Percentiles rank a stretch among this genome's conserved stretches.
These are phyloP conservation scores for Sus scrofa DNA, from an alignment of 2,113 vertebrate genomes.

Conservation along the genomic window T2T-Sscrofa CM000814.6:44376001-44376500, in stretches of 20 bases:
- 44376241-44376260: background rate
- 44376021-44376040: background rate
- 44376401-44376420: background rate
- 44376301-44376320: background rate
- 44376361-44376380: background rate
- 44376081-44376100: background rate
- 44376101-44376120: background rate
- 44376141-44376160: background rate
- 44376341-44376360: background rate
- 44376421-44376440: background rate
- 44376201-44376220: background rate
- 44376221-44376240: background rate
- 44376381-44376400: background rate
- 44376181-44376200: background rate
- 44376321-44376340: background rate
- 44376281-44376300: background rate
- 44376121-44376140: background rate
- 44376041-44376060: background rate
- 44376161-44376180: background rate
- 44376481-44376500: background rate
- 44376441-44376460: background rate
- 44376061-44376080: background rate
- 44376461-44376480: background rate
- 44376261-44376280: background rate
- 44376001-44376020: background rate